Percentiles rank a stretch among this genome's conserved stretches.
phyloP scores from a whole-genome alignment of 2,113 vertebrate genomes.

The Ardeotis arabs region DNA sequence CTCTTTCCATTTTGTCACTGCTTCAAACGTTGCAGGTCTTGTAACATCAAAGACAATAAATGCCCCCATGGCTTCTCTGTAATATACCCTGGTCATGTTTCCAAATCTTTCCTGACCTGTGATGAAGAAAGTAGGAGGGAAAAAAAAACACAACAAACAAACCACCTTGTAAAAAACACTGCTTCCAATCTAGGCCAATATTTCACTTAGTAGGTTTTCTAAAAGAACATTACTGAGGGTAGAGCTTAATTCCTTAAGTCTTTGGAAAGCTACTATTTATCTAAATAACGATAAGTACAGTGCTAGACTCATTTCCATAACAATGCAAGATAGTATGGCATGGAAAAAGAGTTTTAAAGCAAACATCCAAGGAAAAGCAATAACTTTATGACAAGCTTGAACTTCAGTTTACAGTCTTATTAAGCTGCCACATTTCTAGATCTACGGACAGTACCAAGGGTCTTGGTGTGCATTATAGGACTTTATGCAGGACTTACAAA shows the following conservation, averaged over 20 bases:
- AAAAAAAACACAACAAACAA: not conserved
- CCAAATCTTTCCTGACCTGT: conserved; percentile 86
- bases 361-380: not conserved
- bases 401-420: not conserved
- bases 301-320: not conserved
- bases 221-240: not conserved
- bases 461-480: accelerated
- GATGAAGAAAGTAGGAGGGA: conserved; percentile 4
- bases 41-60: conserved; percentile 87
- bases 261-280: not conserved
- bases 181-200: not conserved
- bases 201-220: not conserved
- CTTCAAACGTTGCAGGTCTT: conserved; percentile 84
- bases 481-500: not conserved
- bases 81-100: conserved; percentile 87
- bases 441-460: not conserved
- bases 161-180: not conserved
- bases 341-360: not conserved
- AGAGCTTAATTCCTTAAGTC: not conserved
- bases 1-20: conserved; percentile 85
- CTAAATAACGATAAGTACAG: not conserved
- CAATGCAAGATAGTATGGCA: not conserved
- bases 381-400: not conserved
- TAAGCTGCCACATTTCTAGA: not conserved
- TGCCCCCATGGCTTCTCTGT: conserved; percentile 84